Conservation (phyloP, 2,113 vertebrate genomes). For the Pterocles orientalis region DNA sequence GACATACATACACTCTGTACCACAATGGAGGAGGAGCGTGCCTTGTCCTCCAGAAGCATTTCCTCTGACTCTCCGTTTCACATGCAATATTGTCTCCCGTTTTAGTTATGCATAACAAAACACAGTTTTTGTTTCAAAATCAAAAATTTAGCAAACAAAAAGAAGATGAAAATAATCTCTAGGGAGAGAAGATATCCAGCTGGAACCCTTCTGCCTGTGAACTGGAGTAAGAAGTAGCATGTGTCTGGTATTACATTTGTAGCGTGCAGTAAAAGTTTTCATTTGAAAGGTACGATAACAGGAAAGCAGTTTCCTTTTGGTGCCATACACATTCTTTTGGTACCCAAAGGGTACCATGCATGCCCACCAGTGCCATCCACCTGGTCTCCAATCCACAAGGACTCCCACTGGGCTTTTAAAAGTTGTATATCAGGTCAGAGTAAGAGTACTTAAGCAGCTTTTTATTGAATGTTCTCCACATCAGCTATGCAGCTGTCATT, state of each 20-base stretch:
- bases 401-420: neutral
- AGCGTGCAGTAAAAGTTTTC: neutral
- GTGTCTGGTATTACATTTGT: neutral
- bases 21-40: accelerated
- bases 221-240: neutral
- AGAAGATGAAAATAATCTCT: neutral
- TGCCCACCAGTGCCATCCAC: neutral
- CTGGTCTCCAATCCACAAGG: neutral
- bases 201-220: neutral
- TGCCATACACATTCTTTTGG: neutral
- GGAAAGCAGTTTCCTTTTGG: neutral
- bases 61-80: neutral
- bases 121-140: neutral
- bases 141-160: neutral
- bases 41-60: neutral
- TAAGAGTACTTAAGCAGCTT: neutral
- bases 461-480: neutral
- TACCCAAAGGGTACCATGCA: neutral
- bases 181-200: neutral
- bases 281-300: neutral
- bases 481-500: neutral
- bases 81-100: neutral
- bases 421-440: neutral
- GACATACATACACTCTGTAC: neutral
- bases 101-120: neutral